Percentiles rank a stretch among this genome's conserved stretches.
These are phyloP conservation scores for Lophotis ruficrista DNA, from an alignment of 2,113 vertebrate genomes.

Conservation along the genomic window DNA sequence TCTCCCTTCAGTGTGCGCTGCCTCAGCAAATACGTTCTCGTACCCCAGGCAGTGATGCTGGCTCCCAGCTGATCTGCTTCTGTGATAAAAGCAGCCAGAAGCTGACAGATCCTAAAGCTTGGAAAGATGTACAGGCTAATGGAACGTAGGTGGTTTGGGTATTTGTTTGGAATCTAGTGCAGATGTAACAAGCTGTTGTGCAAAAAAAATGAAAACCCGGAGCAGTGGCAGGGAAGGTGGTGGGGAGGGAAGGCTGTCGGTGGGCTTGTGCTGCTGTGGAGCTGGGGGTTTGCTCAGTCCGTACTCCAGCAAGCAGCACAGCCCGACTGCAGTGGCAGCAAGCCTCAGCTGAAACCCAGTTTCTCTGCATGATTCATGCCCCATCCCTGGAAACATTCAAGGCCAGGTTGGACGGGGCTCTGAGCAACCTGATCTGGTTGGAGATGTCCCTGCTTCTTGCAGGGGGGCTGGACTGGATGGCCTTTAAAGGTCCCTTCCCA, in stretches of 20 bases:
- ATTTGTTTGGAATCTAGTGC: slow-evolving; percentile 1
- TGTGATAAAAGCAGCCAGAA: slow-evolving; percentile 16
- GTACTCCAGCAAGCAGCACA: background rate
- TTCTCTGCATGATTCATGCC: background rate
- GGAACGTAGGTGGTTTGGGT: background rate
- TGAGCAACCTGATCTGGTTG: too few relatives aligned
- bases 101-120: slow-evolving; percentile 16
- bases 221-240: background rate
- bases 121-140: background rate
- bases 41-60: background rate
- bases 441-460: too few relatives aligned
- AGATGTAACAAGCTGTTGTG: background rate
- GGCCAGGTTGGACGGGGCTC: too few relatives aligned
- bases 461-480: too few relatives aligned
- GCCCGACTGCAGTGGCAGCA: background rate
- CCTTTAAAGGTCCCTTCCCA: too few relatives aligned
- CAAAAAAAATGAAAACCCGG: background rate
- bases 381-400: too few relatives aligned
- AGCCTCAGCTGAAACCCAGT: background rate
- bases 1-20: background rate
- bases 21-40: background rate
- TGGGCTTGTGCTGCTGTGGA: background rate
- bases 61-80: slow-evolving; percentile 16
- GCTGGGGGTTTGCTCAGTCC: background rate
- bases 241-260: background rate